Conservation (phyloP, 2,113 vertebrate species). For the Pygoscelis adeliae region DNA sequence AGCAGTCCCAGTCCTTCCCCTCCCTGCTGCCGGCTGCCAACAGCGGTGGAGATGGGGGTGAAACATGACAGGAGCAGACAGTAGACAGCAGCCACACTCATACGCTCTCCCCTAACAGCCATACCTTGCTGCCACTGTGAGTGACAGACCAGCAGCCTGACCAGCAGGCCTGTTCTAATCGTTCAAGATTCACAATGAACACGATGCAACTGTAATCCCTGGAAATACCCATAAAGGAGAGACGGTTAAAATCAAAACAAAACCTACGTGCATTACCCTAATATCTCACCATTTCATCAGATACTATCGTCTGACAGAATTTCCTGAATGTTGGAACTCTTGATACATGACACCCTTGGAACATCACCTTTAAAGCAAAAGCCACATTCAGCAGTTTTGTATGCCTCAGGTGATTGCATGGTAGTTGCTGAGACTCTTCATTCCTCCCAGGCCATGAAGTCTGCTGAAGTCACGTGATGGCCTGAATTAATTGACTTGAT, state of each 20-base stretch:
- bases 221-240: not conserved
- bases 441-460: not conserved
- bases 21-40: not conserved
- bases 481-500: not conserved
- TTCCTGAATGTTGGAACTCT: not conserved
- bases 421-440: not conserved
- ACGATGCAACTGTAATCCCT: not conserved
- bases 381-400: not conserved
- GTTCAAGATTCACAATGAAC: not conserved
- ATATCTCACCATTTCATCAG: not conserved
- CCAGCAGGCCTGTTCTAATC: not conserved
- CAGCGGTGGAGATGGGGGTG: accelerated
- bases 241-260: not conserved
- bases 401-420: not conserved
- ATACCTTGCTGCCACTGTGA: not conserved
- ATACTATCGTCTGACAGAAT: not conserved
- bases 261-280: not conserved
- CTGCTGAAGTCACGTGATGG: not conserved
- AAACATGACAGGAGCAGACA: not conserved
- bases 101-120: not conserved
- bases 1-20: not conserved
- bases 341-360: not conserved
- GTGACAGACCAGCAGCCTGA: not conserved
- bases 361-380: not conserved
- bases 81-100: not conserved